A percentile compares a stretch with the other conserved stretches of the same genome.
Evolutionary conservation across 2,113 vertebrate species (phyloP).

Genomic region (Agapornis roseicollis): DNA sequence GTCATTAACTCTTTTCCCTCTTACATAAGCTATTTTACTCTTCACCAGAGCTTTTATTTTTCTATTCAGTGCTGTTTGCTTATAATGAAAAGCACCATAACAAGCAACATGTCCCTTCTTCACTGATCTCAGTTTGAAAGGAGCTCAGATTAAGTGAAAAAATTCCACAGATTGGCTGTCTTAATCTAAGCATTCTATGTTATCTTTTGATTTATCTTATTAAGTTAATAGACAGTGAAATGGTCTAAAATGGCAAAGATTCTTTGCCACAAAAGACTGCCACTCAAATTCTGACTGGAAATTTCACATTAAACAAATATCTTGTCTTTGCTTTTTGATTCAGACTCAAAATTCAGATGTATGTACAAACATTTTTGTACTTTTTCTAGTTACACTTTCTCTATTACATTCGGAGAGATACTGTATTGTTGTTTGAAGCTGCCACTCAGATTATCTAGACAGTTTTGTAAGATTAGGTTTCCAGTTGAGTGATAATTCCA

Average conservation of each 20-base stretch:
- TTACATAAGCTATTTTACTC: background rate
- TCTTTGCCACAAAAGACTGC: background rate
- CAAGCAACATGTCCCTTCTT: fast-evolving
- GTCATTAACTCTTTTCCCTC: background rate
- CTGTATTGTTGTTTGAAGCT: background rate
- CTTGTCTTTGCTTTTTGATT: background rate
- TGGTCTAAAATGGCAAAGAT: background rate
- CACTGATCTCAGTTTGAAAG: background rate
- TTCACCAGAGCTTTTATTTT: background rate
- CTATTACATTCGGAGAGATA: background rate
- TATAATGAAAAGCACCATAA: background rate
- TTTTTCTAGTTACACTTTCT: background rate
- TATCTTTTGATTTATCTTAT: background rate
- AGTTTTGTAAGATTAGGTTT: background rate
- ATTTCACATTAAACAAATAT: background rate
- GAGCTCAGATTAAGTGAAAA: background rate
- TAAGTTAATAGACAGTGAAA: background rate
- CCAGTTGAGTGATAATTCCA: background rate
- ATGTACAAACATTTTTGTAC: background rate
- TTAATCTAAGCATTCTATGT: background rate
- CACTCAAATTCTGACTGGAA: background rate
- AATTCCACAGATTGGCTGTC: fast-evolving
- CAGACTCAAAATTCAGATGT: background rate
- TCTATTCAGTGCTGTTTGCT: background rate
- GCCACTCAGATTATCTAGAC: background rate